Evolutionary conservation across 1,140 invertebrate genomes (phyloP).

Genomic region (Neodiprion pinetum): DNA sequence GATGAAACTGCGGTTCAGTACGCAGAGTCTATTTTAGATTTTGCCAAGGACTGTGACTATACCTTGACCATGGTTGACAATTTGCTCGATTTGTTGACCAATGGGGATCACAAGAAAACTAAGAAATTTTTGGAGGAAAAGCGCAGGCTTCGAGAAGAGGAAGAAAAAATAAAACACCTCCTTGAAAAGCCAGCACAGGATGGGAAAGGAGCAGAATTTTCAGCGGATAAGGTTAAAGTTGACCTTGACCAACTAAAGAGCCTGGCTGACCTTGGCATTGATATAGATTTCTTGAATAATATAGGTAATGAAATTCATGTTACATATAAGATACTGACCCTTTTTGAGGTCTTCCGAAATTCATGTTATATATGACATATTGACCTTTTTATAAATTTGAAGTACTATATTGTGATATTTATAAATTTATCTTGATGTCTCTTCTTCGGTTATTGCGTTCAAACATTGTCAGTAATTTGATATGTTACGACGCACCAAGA

Average conservation of each 20-base stretch:
- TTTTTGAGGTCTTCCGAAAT: neutral
- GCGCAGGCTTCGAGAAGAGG: conserved; percentile 67
- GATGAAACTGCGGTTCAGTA: conserved; percentile 88
- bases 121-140: conserved; percentile 73
- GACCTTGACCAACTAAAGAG: conserved; percentile 78
- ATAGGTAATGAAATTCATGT: conserved; percentile 69
- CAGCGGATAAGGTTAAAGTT: conserved; percentile 66
- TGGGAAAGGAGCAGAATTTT: conserved; percentile 59
- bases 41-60: conserved; percentile 85
- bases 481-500: too few relatives aligned
- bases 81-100: conserved; percentile 81
- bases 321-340: conserved; percentile 13
- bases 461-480: too few relatives aligned
- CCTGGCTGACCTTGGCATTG: conserved; percentile 82
- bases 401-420: conserved; percentile 15
- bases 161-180: conserved; percentile 66
- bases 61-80: conserved; percentile 84
- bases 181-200: conserved; percentile 63
- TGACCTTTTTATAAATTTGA: neutral
- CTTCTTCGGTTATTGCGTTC: too few relatives aligned
- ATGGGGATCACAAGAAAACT: conserved; percentile 84
- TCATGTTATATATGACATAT: too few relatives aligned
- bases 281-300: conserved; percentile 81
- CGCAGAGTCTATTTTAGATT: conserved; percentile 84
- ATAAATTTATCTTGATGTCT: neutral